A percentile compares a stretch with the other conserved stretches of the same genome.
These are phyloP conservation scores for Scelioninae gen. 1 DNA, from an alignment of 2,888 invertebrate genomes.

Conservation along the genomic window DNA sequence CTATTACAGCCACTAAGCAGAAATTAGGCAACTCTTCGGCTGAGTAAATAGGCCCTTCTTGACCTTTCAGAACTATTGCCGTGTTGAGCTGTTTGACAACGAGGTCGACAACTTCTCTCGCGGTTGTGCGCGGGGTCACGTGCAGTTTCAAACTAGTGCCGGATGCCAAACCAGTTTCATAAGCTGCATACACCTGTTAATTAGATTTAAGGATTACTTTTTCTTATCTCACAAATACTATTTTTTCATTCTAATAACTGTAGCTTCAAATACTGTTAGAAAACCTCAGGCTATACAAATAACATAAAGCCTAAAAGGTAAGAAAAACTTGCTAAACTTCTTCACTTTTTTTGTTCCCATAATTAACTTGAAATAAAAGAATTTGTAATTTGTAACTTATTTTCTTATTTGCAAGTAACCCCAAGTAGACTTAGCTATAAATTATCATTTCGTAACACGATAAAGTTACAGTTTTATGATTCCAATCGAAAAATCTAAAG, in stretches of 20 bases:
- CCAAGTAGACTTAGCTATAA: too few relatives aligned
- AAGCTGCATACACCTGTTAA: slow-evolving; percentile 95
- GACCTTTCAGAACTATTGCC: slow-evolving; percentile 94
- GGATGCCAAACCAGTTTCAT: slow-evolving; percentile 96
- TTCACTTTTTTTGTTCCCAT: too few relatives aligned
- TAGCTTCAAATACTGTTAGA: too few relatives aligned
- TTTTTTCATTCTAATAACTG: background rate
- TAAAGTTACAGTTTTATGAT: too few relatives aligned
- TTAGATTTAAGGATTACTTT: slow-evolving; percentile 5
- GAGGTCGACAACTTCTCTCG: slow-evolving; percentile 96
- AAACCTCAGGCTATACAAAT: too few relatives aligned
- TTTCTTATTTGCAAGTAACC: too few relatives aligned
- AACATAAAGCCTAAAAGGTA: too few relatives aligned
- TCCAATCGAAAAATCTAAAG: too few relatives aligned
- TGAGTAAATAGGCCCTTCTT: slow-evolving; percentile 93
- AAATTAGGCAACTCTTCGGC: slow-evolving; percentile 94
- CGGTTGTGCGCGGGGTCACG: slow-evolving; percentile 96
- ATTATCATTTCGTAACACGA: too few relatives aligned
- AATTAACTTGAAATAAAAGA: too few relatives aligned
- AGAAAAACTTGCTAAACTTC: too few relatives aligned
- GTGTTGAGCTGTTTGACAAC: slow-evolving; percentile 98
- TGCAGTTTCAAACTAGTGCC: slow-evolving; percentile 97
- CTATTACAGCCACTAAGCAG: slow-evolving; percentile 97
- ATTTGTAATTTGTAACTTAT: too few relatives aligned
- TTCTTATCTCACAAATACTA: slow-evolving; percentile 1